Evolutionary conservation across 2,888 invertebrate genomes (phyloP).

Genomic region (Phytoseiulus persimilis): DNA sequence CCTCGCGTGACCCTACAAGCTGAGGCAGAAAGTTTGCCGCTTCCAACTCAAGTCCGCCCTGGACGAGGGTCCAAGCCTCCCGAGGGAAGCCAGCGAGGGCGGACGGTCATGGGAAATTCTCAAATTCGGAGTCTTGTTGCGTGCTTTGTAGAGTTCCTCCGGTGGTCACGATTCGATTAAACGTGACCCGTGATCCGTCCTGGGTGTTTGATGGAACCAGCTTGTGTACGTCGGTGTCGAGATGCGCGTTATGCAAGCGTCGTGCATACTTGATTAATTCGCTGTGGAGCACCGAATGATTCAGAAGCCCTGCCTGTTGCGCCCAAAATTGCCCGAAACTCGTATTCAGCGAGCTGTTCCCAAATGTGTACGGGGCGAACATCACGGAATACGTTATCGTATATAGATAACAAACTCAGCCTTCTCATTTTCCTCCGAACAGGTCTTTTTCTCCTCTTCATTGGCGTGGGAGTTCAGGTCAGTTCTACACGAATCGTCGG

Average conservation of each 20-base stretch:
- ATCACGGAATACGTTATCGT: background rate
- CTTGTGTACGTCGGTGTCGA: background rate
- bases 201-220: background rate
- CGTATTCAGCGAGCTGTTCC: background rate
- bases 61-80: background rate
- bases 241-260: too few relatives aligned
- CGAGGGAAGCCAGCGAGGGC: too few relatives aligned
- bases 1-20: background rate
- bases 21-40: background rate
- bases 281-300: background rate
- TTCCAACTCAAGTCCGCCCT: background rate
- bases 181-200: background rate
- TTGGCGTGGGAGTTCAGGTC: constrained; percentile 44
- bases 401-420: too few relatives aligned
- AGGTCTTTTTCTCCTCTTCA: constrained; percentile 44
- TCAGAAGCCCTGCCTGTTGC: background rate
- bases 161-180: background rate
- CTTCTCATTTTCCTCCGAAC: background rate
- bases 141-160: background rate
- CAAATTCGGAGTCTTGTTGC: background rate
- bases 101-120: background rate
- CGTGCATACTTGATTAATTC: background rate
- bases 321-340: background rate
- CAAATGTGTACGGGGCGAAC: background rate
- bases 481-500: constrained; percentile 44